Base-by-base conservation (phyloP, 2,888 invertebrate species). In the Eupithecia pulchellata region DNA sequence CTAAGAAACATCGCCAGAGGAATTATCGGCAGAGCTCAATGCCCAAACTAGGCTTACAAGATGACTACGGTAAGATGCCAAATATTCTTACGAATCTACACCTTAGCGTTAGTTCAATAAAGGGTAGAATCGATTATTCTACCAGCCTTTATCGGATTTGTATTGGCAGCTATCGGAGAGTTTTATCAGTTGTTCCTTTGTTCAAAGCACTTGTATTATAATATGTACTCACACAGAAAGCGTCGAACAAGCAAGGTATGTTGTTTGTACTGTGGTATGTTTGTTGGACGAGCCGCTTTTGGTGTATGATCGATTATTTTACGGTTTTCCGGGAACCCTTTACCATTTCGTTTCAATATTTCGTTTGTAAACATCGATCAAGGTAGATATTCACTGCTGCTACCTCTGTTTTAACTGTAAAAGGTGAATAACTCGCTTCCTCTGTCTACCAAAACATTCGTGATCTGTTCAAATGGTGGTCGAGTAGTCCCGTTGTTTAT, bases 11-110 rank as follows among this genome's bases (percentile, higher is more conserved):
- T 69, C 85, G 93, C 25, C 93, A 91, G 79, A 88, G 94, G 73
- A 93, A 92, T 81, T 93, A 91, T 79, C 89, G 94, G 73, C 94
- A 94, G 81, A 94, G 94, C 73, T 94, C 94, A 17, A 90, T 94
- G 91, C 94, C 94, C n/a, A 94, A 94, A 87, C 86, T 93, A 81
- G 92, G 92, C 77, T 82, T 89, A 79, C 91, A 90, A 77, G 93
- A 94, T 74, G 94, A 94, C 78, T 93, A 92, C 74, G 93, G 93
- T 93, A 85, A 88, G 89, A 74, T 72, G 74, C 66, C 69, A 72
- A 62, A 73, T 61, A 55, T 9, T 14, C 17, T 52, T 42, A 25
- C 64, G 36, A 71, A 60, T 61, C 11, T 34, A 57, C 27, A 17
- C 64, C 62, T 27, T 27, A 57, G 20, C 65, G 57, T 14, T 6